Evolutionary conservation across 1,140 invertebrate species (phyloP).

Genomic region (Notospermus geniculatus): DNA sequence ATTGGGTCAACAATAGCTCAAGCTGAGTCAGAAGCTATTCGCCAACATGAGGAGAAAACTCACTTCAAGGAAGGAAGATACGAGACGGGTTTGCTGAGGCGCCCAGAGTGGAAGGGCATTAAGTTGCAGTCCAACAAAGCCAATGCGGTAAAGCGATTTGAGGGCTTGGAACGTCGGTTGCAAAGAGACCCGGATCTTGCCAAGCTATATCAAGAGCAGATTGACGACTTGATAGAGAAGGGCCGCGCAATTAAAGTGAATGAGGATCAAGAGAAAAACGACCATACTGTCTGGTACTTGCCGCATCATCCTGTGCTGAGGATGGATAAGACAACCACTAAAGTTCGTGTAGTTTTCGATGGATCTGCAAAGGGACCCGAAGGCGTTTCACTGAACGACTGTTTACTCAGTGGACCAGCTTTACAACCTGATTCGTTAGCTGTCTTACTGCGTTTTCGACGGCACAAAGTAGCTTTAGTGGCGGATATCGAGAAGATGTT

Average conservation of each 20-base stretch:
- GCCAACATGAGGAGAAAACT: conserved; percentile 1
- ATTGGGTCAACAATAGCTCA: too few relatives aligned
- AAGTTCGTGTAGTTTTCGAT: conserved; percentile 23
- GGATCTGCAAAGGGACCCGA: conserved; percentile 17
- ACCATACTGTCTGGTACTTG: conserved; percentile 18
- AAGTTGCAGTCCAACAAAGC: neutral
- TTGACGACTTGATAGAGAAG: neutral
- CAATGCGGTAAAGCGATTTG: neutral
- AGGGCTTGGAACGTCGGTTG: neutral
- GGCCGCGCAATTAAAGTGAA: neutral
- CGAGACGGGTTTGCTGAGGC: conserved; percentile 8
- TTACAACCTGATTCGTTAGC: conserved; percentile 43
- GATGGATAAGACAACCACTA: conserved; percentile 17
- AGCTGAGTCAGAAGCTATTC: conserved; percentile 6
- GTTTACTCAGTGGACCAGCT: conserved; percentile 36
- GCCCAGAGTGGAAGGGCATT: neutral
- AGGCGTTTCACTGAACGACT: conserved; percentile 18
- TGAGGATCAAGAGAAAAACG: neutral
- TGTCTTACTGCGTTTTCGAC: conserved; percentile 19
- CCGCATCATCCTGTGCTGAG: conserved; percentile 22
- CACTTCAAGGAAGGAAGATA: conserved; percentile 13
- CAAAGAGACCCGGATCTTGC: neutral
- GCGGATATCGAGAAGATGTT: too few relatives aligned
- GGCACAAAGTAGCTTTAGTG: too few relatives aligned
- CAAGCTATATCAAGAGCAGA: neutral